phyloP scores from a whole-genome alignment of 1,140 invertebrate species.

The Eciton burchellii region DNA sequence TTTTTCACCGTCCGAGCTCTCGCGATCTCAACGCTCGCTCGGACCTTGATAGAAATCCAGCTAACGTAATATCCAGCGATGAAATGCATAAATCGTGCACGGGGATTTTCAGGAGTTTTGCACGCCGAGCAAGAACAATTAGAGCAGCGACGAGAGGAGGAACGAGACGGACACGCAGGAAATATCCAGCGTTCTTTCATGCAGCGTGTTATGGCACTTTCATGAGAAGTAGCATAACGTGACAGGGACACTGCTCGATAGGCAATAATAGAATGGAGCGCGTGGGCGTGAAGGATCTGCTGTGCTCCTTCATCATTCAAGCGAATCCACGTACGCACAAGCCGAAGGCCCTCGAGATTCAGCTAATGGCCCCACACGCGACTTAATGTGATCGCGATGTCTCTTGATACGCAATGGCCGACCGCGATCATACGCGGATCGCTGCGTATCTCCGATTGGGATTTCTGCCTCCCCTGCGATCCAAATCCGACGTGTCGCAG shows the following conservation, averaged over 20 bases:
- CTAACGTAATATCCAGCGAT: too few species aligned
- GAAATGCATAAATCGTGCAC: slow-evolving; percentile 21
- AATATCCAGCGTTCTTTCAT: slow-evolving; percentile 23
- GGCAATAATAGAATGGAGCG: slow-evolving; percentile 42
- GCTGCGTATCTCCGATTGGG: slow-evolving; percentile 25
- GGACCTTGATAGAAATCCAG: too few species aligned
- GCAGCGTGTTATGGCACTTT: too few species aligned
- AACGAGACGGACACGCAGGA: neutral
- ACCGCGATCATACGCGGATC: slow-evolving; percentile 15
- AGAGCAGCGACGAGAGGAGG: neutral
- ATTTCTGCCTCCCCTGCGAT: slow-evolving; percentile 38
- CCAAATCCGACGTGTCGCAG: slow-evolving; percentile 56
- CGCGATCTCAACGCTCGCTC: slow-evolving; percentile 11
- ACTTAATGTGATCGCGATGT: slow-evolving; percentile 69
- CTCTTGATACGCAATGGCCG: slow-evolving; percentile 46
- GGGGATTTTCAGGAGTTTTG: too few species aligned
- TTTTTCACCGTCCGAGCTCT: neutral
- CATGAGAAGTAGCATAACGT: slow-evolving; percentile 25
- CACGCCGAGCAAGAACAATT: neutral
- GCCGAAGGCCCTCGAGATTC: slow-evolving; percentile 52
- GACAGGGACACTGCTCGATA: slow-evolving; percentile 26
- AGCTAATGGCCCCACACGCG: slow-evolving; percentile 46
- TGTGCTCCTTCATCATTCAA: slow-evolving; percentile 23
- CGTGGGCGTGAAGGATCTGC: slow-evolving; percentile 53
- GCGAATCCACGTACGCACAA: slow-evolving; percentile 34